Percentiles rank a stretch among this genome's conserved stretches.
phyloP scores from a whole-genome alignment of 2,797 vertebrate species.

The Paramormyrops hopkinsi region DNA sequence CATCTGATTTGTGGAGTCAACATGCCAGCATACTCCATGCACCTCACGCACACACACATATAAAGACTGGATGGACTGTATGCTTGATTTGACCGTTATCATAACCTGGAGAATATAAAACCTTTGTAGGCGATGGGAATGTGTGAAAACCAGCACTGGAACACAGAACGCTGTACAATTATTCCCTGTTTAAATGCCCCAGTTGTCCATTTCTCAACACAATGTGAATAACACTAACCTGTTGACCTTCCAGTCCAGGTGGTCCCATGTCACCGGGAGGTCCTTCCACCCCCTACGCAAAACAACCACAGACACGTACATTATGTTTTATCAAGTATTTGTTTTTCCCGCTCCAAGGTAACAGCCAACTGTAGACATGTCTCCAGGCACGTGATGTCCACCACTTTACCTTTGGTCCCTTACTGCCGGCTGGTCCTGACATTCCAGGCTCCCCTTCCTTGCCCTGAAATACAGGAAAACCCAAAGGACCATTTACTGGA shows the following conservation, averaged over 20 bases:
- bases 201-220: background rate
- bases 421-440: constrained; percentile 59
- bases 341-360: background rate
- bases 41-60: background rate
- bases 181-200: background rate
- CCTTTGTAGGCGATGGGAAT: background rate
- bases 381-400: background rate
- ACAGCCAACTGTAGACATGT: background rate
- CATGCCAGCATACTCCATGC: background rate
- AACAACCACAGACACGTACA: background rate
- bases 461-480: constrained; percentile 43
- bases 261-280: constrained; percentile 56
- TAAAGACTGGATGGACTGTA: background rate
- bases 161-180: background rate
- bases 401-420: constrained; percentile 66
- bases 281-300: constrained; percentile 63
- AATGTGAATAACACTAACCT: constrained; percentile 53
- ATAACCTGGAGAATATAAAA: background rate
- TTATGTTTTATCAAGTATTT: background rate
- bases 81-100: background rate
- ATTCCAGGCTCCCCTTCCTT: constrained; percentile 55
- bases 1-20: background rate
- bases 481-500: background rate
- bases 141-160: background rate
- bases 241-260: constrained; percentile 66